A percentile compares a stretch with the other conserved stretches of the same genome.
phyloP scores from a whole-genome alignment of 2,797 vertebrate species.

The Bradypodion pumilum region DNA sequence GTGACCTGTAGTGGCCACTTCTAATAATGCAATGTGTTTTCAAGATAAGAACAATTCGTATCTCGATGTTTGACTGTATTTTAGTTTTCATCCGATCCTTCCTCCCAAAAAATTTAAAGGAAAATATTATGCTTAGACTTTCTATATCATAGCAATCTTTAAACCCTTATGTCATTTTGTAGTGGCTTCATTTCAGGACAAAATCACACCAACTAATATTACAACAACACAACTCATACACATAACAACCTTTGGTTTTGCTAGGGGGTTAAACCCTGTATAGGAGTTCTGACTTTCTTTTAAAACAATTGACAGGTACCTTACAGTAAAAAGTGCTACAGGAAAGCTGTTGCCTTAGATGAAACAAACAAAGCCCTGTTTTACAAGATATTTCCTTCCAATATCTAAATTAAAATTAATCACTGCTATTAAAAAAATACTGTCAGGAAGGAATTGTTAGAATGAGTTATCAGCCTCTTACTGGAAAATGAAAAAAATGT shows the following conservation, averaged over 20 bases:
- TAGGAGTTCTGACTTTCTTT: not conserved
- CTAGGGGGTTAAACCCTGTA: not conserved
- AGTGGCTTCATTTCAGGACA: not conserved
- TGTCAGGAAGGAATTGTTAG: not conserved
- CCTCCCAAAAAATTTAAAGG: not conserved
- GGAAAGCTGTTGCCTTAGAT: not conserved
- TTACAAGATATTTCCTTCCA: not conserved
- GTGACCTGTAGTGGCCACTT: no score
- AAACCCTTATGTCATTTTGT: not conserved
- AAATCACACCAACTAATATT: not conserved
- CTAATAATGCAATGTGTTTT: no score
- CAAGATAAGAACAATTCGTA: no score
- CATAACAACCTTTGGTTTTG: not conserved
- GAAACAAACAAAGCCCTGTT: not conserved
- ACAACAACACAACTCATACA: not conserved
- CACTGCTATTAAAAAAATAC: not conserved
- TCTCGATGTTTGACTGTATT: no score
- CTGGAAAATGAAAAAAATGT: constrained; percentile 15
- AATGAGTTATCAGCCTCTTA: constrained; percentile 11
- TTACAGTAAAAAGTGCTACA: not conserved
- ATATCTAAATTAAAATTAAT: constrained; percentile 18
- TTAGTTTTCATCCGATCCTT: not conserved
- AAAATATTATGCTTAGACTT: not conserved
- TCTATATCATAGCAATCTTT: not conserved
- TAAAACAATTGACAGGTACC: not conserved